Base-by-base conservation (phyloP, 1,140 invertebrate species). In the Sycobia sp. region DNA sequence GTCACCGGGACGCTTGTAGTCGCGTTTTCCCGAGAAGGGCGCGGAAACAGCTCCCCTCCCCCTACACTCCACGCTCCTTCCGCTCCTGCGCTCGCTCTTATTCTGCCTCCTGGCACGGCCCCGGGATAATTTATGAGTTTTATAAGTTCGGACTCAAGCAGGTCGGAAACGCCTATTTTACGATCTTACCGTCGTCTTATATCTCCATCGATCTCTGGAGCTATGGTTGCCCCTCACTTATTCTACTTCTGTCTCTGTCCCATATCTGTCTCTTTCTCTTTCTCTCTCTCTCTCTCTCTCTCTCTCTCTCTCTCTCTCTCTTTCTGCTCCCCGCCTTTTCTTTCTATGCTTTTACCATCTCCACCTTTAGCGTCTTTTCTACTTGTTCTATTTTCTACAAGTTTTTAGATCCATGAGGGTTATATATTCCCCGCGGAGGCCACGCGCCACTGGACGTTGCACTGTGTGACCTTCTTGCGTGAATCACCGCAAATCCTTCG, bases 81-180 rank as follows among this genome's bases (percentile, higher is more conserved):
- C 18, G 20, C 3, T 36, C 10, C 4, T 14, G 7, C 1, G 5
- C 49, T 22, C 9, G 11, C 9, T 51, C 29, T 22, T 20, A 34
- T 18, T 66, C 61, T 66, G 43, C 32, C 20, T 47, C 13, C 16
- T n/a, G 18, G 56, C 29, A 70, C 68, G 66, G 60, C 62, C 59
- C 46, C 39, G 64, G 63, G 68, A 71, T 75, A 74, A 77, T 75
- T 76, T 77, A 77, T 70, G 70, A 71, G 70, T 69, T 71, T 74
- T 73, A 71, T 70, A 69, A 73, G 70, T 74, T 74, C 67, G 69
- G 65, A 73, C 73, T 68, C 59, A 54, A 61, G 62, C 62, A 57
- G 65, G 55, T 65, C 58, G 62, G 51, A 60, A 69, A 71, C 73
- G 70, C 74, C 74, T 76, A 75, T 75, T 75, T 71, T 66, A 67